Conservation (phyloP, 2,797 vertebrate species). For the Galago senegalensis region DNA sequence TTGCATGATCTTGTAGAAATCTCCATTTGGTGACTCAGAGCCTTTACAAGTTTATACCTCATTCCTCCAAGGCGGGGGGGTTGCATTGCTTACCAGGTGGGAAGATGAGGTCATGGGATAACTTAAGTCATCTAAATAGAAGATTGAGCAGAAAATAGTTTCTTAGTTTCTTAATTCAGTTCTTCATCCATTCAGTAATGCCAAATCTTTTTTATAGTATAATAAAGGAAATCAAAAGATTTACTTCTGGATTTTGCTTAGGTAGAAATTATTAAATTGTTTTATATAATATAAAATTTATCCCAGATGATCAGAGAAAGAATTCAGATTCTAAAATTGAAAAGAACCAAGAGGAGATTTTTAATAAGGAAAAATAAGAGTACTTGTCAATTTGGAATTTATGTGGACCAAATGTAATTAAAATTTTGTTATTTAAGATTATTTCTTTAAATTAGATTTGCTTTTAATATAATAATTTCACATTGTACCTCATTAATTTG, state of each 20-base stretch:
- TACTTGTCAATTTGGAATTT: constrained; percentile 27
- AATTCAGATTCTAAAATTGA: constrained; percentile 61
- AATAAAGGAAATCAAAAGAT: constrained; percentile 24
- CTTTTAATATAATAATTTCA: constrained; percentile 54
- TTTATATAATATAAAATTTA: constrained; percentile 40
- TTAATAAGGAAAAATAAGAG: constrained; percentile 45
- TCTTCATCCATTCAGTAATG: not conserved
- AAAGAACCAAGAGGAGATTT: constrained; percentile 42
- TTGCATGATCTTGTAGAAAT: not conserved
- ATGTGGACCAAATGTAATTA: constrained; percentile 11
- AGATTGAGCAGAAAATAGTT: not conserved
- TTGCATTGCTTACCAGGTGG: not conserved
- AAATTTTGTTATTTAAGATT: constrained; percentile 54
- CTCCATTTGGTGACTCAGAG: not conserved
- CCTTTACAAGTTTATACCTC: not conserved
- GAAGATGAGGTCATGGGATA: not conserved
- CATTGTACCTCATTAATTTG: constrained; percentile 35
- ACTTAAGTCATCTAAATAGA: not conserved
- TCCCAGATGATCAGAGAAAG: constrained; percentile 29
- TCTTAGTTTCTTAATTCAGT: not conserved
- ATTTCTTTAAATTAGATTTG: constrained; percentile 60
- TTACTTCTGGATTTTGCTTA: constrained; percentile 55
- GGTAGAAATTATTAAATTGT: constrained; percentile 15
- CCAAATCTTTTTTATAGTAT: not conserved
- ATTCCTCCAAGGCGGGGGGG: not conserved